phyloP scores from a whole-genome alignment of 2,888 invertebrate species.

The Cetonia aurata region DNA sequence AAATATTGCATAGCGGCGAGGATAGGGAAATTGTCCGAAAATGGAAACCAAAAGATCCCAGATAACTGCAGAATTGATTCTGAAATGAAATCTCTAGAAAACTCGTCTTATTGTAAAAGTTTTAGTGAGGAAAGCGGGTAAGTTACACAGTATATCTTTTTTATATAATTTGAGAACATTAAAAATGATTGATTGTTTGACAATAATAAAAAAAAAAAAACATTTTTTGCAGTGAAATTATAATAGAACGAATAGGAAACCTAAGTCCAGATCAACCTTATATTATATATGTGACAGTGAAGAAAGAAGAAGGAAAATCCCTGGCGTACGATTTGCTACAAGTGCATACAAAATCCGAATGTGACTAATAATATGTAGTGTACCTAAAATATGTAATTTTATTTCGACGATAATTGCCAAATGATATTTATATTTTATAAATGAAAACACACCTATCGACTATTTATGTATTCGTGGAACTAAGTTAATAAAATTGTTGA shows the following conservation, averaged over 20 bases:
- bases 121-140: constrained; percentile 56
- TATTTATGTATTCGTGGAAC: no score
- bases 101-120: constrained; percentile 64
- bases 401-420: constrained; percentile 2
- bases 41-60: constrained; percentile 59
- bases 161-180: no score
- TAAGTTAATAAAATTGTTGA: constrained; percentile 15
- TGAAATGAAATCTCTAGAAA: constrained; percentile 63
- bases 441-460: constrained; percentile 1
- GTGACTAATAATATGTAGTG: constrained; percentile 15
- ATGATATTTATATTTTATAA: constrained; percentile 23
- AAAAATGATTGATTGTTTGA: constrained; percentile 20
- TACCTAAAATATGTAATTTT: background rate
- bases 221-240: constrained; percentile 64
- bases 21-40: constrained; percentile 60
- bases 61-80: constrained; percentile 67
- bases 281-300: constrained; percentile 71
- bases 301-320: constrained; percentile 69
- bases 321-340: constrained; percentile 72
- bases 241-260: constrained; percentile 67
- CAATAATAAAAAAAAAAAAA: background rate
- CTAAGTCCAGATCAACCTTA: constrained; percentile 70
- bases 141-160: constrained; percentile 19
- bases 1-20: constrained; percentile 66
- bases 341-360: constrained; percentile 63